Base-by-base conservation (phyloP, 1,140 invertebrate genomes). In the Bombus vancouverensis region DNA sequence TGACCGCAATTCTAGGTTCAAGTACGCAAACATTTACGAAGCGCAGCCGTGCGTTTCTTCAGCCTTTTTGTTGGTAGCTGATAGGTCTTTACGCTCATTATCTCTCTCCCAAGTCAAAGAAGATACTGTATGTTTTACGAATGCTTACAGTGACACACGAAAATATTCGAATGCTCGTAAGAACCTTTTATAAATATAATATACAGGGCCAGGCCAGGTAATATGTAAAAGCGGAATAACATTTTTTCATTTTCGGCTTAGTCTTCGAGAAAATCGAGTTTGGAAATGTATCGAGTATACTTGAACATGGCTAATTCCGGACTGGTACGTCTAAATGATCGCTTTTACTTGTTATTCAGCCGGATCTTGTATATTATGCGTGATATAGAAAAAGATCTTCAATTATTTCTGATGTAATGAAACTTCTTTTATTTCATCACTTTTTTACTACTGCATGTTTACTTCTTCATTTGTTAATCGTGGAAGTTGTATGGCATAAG, bases 1-100 rank as follows among this genome's bases (percentile, higher is more conserved):
- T 81, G 91, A 89, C 91, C 86, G 88, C 91, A 91, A 92, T 93
- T 92, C 88, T 90, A 86, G 84, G 91, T 93, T 93, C 92, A 94
- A 93, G 93, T 93, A 92, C 92, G 85, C 72, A 12, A 70, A 77
- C 44, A 37, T 78, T 90, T 88, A 85, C 84, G 47, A 39, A 25
- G 32, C 74, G 59, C 89, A 89, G 71, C 68, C 68, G 66, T 79
- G 81, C 81, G 89, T 88, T 34, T 79, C 86, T 72, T 53, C 37
- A 2, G 15, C 15, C 59, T 85, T 89, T 80, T 90, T 83, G 47
- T 34, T 37, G 10, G 6, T n/a, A 15, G 37, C 32, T 34, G 18
- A 62, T 62, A 39, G n/a, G 47, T 73, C 47, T 9, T 57, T 3
- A 22, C 22, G 42, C 25, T 53, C 44, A 4, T 34, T 70, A 5